Base-by-base conservation (phyloP, 2,797 vertebrate genomes). In the Buceros bicornis region DNA sequence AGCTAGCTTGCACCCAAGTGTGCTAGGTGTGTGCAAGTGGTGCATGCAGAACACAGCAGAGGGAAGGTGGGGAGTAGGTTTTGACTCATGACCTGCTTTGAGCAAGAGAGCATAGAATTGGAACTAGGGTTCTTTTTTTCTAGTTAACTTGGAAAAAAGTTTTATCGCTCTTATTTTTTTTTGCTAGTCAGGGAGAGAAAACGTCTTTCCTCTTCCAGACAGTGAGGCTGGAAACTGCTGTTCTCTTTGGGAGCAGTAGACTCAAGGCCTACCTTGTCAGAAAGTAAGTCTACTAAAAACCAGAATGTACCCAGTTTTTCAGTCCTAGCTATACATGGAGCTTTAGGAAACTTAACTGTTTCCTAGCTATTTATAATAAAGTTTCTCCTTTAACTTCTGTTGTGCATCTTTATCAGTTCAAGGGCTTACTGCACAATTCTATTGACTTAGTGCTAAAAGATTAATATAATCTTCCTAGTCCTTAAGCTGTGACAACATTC, bases 21-120 rank as follows among this genome's bases (percentile, higher is more conserved):
- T 6, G 1, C 4, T 8, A 2, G n/a, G 8, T 1, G 2, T 8
- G 2, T 3, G 1, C 1, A 1, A 25, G 13, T 0, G 1, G 7
- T 16, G 31, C 8, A 4, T 5, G 6, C n/a, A 33, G 56, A 42
- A 10, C 11, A 3, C 6, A 9, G 31, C 24, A 9, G 12, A 6
- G 31, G 28, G 20, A 50, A 51, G n/a, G 21, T 37, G 21, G 48
- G 47, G 33, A 79, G 35, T 20, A 14, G 22, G 8, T 35, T 2
- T 7, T 13, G 31, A 51, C 45, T 60, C 3, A 2, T 17, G 25
- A 26, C 16, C 24, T 25, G 2, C 31, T 64, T 42, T 64, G 42
- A 78, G 43, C 8, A 51, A 69, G 56, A 61, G 89, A 87, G 48
- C 8, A 13, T 2, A 53, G 29, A 57, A 11, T 16, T 42, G 12